Conservation (phyloP, 2,113 vertebrate species). For the Vulpes vulpes region DNA sequence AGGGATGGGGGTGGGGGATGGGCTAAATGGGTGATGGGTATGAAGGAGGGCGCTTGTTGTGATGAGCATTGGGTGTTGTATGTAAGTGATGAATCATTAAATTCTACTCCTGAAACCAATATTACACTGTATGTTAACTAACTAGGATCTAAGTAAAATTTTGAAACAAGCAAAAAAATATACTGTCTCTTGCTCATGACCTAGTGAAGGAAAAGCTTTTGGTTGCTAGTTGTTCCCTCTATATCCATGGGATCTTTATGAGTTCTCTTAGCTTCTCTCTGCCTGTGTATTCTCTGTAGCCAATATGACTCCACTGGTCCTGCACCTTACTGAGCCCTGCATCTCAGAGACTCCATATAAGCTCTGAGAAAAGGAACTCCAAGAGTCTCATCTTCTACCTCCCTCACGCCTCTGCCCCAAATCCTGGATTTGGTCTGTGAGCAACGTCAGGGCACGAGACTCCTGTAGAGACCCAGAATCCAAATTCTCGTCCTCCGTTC, state of each 20-base stretch:
- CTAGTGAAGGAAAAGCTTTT: neutral
- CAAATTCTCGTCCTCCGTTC: neutral
- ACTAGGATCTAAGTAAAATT: neutral
- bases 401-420: neutral
- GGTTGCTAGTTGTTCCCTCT: neutral
- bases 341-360: neutral
- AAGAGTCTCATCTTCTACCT: neutral
- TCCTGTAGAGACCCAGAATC: neutral
- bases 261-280: neutral
- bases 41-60: neutral
- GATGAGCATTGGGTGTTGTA: neutral
- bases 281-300: neutral
- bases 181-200: neutral
- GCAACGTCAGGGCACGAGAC: neutral
- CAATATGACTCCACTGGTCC: neutral
- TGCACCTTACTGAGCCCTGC: neutral
- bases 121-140: neutral
- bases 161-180: neutral
- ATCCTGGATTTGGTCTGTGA: neutral
- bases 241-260: neutral
- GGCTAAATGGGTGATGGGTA: neutral
- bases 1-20: neutral
- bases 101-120: neutral
- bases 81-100: neutral
- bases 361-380: neutral